Conservation (phyloP, 2,888 invertebrate genomes). For the Horisme vitalbata region DNA sequence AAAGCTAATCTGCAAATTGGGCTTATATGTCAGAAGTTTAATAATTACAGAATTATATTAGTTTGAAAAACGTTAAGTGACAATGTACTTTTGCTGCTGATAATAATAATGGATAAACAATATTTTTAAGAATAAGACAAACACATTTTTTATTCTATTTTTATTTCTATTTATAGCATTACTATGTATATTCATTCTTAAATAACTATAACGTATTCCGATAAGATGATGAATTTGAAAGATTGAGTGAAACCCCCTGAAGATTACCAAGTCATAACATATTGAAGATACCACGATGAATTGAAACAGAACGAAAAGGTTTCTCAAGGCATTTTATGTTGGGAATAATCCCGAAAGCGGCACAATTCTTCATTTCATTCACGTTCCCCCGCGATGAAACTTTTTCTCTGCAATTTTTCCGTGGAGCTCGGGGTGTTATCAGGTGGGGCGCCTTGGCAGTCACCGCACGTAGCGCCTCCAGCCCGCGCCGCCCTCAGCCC, state of each 20-base stretch:
- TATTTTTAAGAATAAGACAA: too few relatives aligned
- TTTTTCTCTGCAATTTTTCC: conserved; percentile 83
- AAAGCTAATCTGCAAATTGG: too few relatives aligned
- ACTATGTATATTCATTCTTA: too few relatives aligned
- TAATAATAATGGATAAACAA: too few relatives aligned
- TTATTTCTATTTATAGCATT: too few relatives aligned
- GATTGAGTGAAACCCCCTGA: neutral
- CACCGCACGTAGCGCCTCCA: conserved; percentile 72
- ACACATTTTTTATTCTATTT: too few relatives aligned
- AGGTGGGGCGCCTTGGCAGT: conserved; percentile 78
- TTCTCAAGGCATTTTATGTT: conserved; percentile 71
- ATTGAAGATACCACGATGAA: conserved; percentile 61
- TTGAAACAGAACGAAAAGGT: conserved; percentile 76
- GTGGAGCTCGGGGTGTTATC: conserved; percentile 78
- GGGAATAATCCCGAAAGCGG: conserved; percentile 79
- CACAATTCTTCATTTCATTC: conserved; percentile 82
- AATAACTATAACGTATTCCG: too few relatives aligned
- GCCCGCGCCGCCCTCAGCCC: conserved; percentile 61
- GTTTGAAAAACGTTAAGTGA: too few relatives aligned
- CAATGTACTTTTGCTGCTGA: too few relatives aligned
- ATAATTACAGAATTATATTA: too few relatives aligned
- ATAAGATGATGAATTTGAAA: neutral
- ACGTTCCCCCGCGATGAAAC: conserved; percentile 82
- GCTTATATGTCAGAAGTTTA: too few relatives aligned
- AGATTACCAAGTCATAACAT: conserved; percentile 9